These are phyloP conservation scores for Thereva nobilitata DNA, from an alignment of 2,888 invertebrate genomes.

Conservation along the genomic window DNA sequence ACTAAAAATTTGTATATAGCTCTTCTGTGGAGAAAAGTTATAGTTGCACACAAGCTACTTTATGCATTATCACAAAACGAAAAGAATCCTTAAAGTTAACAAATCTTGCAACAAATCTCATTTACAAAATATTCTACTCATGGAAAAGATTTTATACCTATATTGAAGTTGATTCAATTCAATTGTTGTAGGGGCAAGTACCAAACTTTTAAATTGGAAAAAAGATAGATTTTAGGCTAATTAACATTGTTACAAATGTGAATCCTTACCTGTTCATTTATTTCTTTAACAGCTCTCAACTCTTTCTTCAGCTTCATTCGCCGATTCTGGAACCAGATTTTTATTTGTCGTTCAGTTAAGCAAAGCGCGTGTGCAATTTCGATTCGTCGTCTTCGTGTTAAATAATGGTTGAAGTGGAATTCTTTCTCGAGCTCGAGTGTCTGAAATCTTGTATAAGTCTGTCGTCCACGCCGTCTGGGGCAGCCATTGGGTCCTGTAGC, in stretches of 20 bases:
- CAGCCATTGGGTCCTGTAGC: slow-evolving; percentile 93
- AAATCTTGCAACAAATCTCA: too few relatives aligned
- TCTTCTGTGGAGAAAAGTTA: too few relatives aligned
- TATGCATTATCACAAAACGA: too few relatives aligned
- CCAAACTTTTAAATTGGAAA: too few relatives aligned
- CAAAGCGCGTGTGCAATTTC: slow-evolving; percentile 96
- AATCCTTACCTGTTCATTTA: slow-evolving; percentile 75
- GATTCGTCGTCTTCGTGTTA: slow-evolving; percentile 93
- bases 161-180: too few relatives aligned
- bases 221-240: too few relatives aligned
- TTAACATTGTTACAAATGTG: neutral
- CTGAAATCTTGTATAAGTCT: slow-evolving; percentile 98
- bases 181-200: too few relatives aligned
- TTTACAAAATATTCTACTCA: too few relatives aligned
- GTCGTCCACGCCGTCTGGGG: slow-evolving; percentile 90
- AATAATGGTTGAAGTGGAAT: slow-evolving; percentile 97
- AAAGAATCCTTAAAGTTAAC: too few relatives aligned
- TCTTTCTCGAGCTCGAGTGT: slow-evolving; percentile 97
- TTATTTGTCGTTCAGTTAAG: slow-evolving; percentile 94
- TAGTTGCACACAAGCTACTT: too few relatives aligned
- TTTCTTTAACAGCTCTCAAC: slow-evolving; percentile 90
- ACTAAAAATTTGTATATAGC: too few relatives aligned
- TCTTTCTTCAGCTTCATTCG: slow-evolving; percentile 98
- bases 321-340: slow-evolving; percentile 96
- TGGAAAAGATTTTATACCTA: too few relatives aligned